Evolutionary conservation across 2,113 vertebrate genomes (phyloP).

Genomic region (Ageneiosus marmoratus): DNA sequence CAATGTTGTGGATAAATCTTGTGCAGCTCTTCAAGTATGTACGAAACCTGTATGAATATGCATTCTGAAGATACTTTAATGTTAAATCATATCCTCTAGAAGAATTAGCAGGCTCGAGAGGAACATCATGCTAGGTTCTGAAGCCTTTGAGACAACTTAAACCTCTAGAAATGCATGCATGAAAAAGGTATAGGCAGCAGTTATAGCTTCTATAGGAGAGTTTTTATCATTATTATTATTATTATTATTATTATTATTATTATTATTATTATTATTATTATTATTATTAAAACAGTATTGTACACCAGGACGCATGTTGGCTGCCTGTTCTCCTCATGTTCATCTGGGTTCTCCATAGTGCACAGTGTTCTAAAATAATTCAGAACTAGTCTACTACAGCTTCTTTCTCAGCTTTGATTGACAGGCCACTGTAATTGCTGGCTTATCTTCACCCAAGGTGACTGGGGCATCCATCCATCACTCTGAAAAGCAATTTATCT

Average conservation of each 20-base stretch:
- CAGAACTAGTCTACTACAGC: background rate
- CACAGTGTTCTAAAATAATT: background rate
- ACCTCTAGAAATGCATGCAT: background rate
- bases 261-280: too few species aligned
- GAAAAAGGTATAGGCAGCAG: background rate
- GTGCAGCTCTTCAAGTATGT: background rate
- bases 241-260: too few species aligned
- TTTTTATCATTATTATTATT: too few species aligned
- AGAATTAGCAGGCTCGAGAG: background rate
- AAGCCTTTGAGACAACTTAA: background rate
- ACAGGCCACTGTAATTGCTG: background rate
- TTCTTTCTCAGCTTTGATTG: background rate
- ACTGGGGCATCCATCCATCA: background rate
- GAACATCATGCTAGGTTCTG: background rate
- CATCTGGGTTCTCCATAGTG: background rate
- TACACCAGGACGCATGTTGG: background rate
- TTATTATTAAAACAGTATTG: background rate
- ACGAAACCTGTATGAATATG: background rate
- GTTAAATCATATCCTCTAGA: background rate
- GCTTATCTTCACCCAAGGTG: conserved; percentile 12
- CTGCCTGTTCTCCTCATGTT: background rate
- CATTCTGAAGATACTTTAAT: background rate
- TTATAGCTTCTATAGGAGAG: background rate
- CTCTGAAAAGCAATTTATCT: background rate
- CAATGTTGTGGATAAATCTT: background rate